phyloP scores from a whole-genome alignment of 2,113 vertebrate species.

The Mus spicilegus region DNA sequence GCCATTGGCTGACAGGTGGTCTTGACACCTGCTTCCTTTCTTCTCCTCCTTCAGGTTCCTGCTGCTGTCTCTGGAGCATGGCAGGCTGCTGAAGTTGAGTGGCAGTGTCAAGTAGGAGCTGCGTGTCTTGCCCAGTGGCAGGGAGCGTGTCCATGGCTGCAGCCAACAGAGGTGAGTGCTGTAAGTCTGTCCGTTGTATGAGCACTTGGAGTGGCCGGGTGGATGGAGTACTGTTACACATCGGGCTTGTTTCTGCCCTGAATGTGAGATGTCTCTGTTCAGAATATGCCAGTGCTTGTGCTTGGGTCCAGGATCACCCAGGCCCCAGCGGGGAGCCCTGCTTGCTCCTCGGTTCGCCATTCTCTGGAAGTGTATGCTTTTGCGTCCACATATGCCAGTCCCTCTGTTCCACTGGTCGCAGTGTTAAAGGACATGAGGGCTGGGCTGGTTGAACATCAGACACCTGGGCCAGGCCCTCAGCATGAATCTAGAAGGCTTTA shows the following conservation, averaged over 20 bases:
- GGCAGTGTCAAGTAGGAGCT: slow-evolving; percentile 45
- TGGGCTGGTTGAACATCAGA: background rate
- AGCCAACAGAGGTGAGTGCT: slow-evolving; percentile 79
- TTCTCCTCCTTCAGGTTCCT: slow-evolving; percentile 46
- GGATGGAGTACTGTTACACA: background rate
- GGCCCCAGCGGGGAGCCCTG: background rate
- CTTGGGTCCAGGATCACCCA: background rate
- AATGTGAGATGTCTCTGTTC: background rate
- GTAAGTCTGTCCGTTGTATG: background rate
- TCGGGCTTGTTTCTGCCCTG: background rate
- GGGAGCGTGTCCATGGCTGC: slow-evolving; percentile 81
- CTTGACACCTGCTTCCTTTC: background rate
- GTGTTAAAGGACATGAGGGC: background rate
- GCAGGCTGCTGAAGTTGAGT: slow-evolving; percentile 70
- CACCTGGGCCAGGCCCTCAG: background rate
- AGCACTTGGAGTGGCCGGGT: background rate
- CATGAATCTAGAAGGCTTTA: background rate
- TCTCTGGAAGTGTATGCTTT: background rate
- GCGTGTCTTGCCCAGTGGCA: slow-evolving; percentile 51
- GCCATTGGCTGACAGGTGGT: background rate
- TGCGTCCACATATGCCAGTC: background rate
- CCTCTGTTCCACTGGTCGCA: background rate
- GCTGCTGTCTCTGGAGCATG: slow-evolving; percentile 74
- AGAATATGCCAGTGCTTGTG: background rate
- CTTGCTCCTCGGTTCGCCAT: background rate